A percentile compares a stretch with the other conserved stretches of the same genome.
Evolutionary conservation across 1,140 invertebrate genomes (phyloP).

Genomic region (Steinernema khuongi): DNA sequence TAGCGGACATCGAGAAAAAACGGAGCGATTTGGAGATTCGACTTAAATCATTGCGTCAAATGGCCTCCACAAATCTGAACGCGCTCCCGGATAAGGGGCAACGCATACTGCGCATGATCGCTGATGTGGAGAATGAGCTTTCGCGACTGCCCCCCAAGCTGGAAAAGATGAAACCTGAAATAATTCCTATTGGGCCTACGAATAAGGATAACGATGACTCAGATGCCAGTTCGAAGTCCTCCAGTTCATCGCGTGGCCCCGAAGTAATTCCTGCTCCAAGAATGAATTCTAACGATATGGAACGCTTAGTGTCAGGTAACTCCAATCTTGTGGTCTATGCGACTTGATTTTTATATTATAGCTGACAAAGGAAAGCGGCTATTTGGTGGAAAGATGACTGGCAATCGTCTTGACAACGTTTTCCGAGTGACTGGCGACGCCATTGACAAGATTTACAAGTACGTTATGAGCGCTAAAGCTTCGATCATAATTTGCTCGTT

Average conservation of each 20-base stretch:
- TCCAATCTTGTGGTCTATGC: background rate
- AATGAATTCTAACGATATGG: background rate
- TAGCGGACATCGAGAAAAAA: background rate
- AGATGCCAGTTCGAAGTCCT: background rate
- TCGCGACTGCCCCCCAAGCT: background rate
- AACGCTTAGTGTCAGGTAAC: background rate
- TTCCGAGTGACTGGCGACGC: slow-evolving; percentile 34
- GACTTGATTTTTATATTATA: background rate
- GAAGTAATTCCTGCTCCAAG: background rate
- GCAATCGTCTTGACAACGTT: slow-evolving; percentile 33
- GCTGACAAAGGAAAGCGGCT: slow-evolving; percentile 27
- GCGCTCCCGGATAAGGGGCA: background rate
- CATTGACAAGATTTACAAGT: slow-evolving; percentile 40
- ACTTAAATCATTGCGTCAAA: background rate
- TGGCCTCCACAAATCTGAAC: background rate
- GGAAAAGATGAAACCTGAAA: background rate
- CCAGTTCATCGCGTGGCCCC: background rate
- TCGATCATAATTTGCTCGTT: slow-evolving; percentile 26
- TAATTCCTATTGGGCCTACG: no score
- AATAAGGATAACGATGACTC: background rate
- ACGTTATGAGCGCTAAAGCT: background rate
- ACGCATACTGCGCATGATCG: background rate
- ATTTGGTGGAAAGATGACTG: slow-evolving; percentile 47
- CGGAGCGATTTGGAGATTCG: background rate
- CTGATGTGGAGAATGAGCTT: background rate